Base-by-base conservation (phyloP, 1,140 invertebrate genomes). In the Scaptomyza graminum region DNA sequence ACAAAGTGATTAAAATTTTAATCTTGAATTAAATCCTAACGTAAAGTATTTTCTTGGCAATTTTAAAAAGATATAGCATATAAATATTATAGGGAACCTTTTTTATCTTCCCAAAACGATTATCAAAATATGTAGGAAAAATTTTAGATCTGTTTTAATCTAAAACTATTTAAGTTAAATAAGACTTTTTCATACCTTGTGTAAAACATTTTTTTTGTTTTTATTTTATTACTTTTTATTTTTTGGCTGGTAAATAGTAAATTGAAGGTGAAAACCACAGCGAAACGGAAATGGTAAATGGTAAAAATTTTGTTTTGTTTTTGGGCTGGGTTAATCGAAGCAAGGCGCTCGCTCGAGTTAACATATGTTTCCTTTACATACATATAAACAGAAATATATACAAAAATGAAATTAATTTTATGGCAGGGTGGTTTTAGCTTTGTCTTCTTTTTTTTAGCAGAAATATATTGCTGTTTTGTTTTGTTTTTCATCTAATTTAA, bases 401-500 rank as follows among this genome's bases (percentile, higher is more conserved):
- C 37, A 15, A 5, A 5, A 22, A 2, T 12, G 15, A 11, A 54
- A 47, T 46, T 34, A 25, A 31, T 37, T 43, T 16, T 15, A 0
- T 16, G 13, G 6, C 7, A 12, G 44, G 57, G 57, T 37, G 8
- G 60, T 41, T 62, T 62, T 50, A 46, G 7, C 8, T 9, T 37
- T 6, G 5, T 13, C 39, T 64, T 50, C 15, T 31, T 41, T 51
- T 60, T 59, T 54, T 59, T 61, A 28, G 47, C 51, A 50, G 59
- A 46, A 66, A 44, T 66, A 34, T 70, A 8, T 47, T 39, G 16
- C 46, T 60, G 44, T 44, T 13, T 25, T 13, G 13, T 57, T 55
- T 41, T 31, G 0, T 1, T 31, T 31, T 31, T 31, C 51, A 76
- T 82, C 63, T 76, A 87, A 87, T 87, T 87, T 88, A 87, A 87